Conservation (phyloP, 2,888 invertebrate species). For the Tenthredo notha region DNA sequence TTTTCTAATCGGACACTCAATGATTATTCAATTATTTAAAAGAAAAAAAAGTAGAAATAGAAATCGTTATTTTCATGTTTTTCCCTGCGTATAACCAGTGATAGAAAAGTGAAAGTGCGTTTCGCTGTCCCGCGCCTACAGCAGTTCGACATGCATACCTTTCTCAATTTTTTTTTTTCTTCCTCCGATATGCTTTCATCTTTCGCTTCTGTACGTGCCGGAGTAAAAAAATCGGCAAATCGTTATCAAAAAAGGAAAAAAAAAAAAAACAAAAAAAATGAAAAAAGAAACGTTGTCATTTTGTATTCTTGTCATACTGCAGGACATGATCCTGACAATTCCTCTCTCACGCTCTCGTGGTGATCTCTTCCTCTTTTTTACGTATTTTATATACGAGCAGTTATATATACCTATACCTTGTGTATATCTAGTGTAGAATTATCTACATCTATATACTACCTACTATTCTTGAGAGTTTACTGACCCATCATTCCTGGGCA, state of each 20-base stretch:
- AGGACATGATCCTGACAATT: neutral
- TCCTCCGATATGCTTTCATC: neutral
- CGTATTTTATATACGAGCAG: neutral
- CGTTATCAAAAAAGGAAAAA: neutral
- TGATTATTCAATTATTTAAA: neutral
- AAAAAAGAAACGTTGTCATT: neutral
- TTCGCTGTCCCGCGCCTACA: neutral
- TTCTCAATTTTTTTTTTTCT: neutral
- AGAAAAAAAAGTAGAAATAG: neutral
- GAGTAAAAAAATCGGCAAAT: neutral
- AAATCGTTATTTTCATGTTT: constrained; percentile 7
- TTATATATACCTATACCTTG: neutral
- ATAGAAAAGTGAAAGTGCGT: constrained; percentile 40
- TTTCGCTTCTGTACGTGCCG: neutral
- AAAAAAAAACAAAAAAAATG: neutral
- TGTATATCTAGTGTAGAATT: constrained; percentile 2
- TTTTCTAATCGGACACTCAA: neutral
- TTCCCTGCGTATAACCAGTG: neutral
- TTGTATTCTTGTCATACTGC: neutral
- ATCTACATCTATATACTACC: constrained; percentile 1
- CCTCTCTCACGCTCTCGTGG: neutral
- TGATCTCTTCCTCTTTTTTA: neutral
- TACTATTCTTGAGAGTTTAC: constrained; percentile 25
- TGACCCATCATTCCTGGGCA: constrained; percentile 35
- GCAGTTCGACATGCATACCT: constrained; percentile 12